Conservation (phyloP, 64 coral and sea anemone genomes). For the Catalaphyllia jardinei region DNA sequence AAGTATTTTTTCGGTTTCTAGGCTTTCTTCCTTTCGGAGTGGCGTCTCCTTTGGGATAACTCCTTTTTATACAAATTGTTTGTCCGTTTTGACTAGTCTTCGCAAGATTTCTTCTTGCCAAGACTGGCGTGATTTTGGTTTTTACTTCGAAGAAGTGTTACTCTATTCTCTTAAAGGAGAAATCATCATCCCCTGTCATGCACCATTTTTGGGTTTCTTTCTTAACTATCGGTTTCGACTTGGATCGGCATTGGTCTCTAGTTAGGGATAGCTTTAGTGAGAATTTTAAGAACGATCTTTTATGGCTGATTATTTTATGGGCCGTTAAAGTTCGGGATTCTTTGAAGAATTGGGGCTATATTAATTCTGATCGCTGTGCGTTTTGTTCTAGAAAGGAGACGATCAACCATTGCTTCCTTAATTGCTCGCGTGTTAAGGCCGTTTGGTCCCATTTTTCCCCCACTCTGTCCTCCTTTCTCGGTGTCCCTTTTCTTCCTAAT, state of each 20-base stretch:
- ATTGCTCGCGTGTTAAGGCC: background rate
- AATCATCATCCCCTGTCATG: background rate
- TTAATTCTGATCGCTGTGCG: background rate
- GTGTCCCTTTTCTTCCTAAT: too few species aligned
- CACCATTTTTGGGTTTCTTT: background rate
- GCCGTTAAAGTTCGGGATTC: background rate
- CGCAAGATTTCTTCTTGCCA: background rate
- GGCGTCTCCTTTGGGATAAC: background rate
- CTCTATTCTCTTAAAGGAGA: background rate
- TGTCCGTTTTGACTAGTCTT: background rate
- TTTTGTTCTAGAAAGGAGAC: background rate
- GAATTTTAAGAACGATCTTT: background rate
- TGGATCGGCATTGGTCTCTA: background rate
- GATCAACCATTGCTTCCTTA: background rate
- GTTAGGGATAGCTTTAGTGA: background rate
- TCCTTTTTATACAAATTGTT: background rate
- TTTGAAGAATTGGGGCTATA: background rate
- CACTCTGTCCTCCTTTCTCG: background rate
- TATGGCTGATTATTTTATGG: background rate
- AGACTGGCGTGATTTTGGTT: background rate
- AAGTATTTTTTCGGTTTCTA: background rate
- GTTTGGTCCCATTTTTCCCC: background rate
- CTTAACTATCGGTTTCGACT: background rate
- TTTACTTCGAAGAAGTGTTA: background rate
- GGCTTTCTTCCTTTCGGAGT: background rate